These are phyloP conservation scores for Stenolophus ochropezus DNA, from an alignment of 2,888 invertebrate genomes.

Conservation along the genomic window DNA sequence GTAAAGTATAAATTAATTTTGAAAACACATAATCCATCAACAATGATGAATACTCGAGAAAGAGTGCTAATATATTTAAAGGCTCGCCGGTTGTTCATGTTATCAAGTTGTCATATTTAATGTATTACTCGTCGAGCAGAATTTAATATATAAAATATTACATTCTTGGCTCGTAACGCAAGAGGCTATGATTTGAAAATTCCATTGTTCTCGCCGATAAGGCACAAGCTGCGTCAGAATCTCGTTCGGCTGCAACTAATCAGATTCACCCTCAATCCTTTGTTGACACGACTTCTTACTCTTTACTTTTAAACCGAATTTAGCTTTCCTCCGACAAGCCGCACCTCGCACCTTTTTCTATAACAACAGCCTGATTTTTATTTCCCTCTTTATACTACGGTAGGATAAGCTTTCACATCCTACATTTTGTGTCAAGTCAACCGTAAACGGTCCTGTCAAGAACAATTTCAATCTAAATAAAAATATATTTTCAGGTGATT, in stretches of 20 bases:
- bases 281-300: not conserved
- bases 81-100: conserved; percentile 18
- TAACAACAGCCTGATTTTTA: not conserved
- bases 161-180: conserved; percentile 27
- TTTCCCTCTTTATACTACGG: not conserved
- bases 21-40: conserved; percentile 19
- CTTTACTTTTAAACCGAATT: not conserved
- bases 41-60: conserved; percentile 8
- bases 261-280: not conserved
- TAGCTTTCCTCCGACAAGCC: not conserved
- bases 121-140: conserved; percentile 54
- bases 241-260: not conserved
- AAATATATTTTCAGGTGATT: too few relatives aligned
- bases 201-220: conserved; percentile 50
- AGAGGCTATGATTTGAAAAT: conserved; percentile 49
- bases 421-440: too few relatives aligned
- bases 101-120: conserved; percentile 57
- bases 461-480: too few relatives aligned
- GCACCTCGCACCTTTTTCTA: not conserved
- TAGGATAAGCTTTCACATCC: too few relatives aligned
- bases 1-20: not conserved
- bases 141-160: conserved; percentile 58
- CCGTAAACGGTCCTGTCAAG: too few relatives aligned
- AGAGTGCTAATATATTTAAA: conserved; percentile 25
- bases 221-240: not conserved